Evolutionary conservation across 1,140 invertebrate species (phyloP), one percentile per base, ranked within the genome.

Genomic region (Drosophila pachea): DNA sequence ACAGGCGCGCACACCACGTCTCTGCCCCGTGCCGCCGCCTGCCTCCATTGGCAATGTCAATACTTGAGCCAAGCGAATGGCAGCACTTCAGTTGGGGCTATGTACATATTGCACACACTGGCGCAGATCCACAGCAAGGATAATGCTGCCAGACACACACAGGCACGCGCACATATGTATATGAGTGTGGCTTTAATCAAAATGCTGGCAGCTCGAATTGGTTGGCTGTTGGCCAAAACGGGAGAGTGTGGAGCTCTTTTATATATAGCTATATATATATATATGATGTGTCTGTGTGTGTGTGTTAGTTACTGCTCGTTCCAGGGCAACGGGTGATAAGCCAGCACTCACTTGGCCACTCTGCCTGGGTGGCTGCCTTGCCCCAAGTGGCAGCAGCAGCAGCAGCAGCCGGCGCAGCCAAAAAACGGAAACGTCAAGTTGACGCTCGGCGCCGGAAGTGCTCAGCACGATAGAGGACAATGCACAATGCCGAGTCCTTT

Each of bases 371-470:
- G 35, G 32, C 35, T 45, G 32, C 32, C 22, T 22, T 22, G 22
- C 22, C 22, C 22, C 22, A 22, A 29, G 40, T 45, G 40, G 50
- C 68, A 56, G 65, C 69, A 54, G 8, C 16, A 16, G 12, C 12
- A 14, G 40, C 40, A 3, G 22, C 22, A 22, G n/a, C n/a, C 5
- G n/a, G 5, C n/a, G 40, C 40, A 42, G 40, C 58, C 45, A 35
- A 68, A 70, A 73, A 78, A 69, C 82, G 87, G 87, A 88, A 87
- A 88, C 73, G 83, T 88, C 87, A 88, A 88, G 78, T 88, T 88
- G 87, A 88, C 73, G 78, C 81, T 87, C 76, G 73, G 49, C 66
- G 76, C 77, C 86, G 87, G 87, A 88, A 78, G 86, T 84, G 78
- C 78, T 83, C 78, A 87, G 70, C 68, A 64, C 68, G 75, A 86